Evolutionary conservation across 2,113 vertebrate genomes (phyloP).

Genomic region (Oostethus manadensis): DNA sequence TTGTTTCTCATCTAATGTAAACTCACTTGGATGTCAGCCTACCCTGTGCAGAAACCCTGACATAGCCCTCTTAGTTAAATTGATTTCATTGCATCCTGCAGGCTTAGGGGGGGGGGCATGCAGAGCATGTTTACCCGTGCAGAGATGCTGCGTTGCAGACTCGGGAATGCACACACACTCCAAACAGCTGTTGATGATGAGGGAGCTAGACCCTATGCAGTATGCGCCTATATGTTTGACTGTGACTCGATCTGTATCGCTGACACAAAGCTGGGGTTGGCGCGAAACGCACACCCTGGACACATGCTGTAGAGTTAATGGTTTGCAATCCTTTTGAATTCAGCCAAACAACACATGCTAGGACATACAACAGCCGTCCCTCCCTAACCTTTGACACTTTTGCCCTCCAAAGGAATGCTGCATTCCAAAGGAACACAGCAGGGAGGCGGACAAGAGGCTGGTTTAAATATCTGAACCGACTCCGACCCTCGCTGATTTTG

Average conservation of each 20-base stretch:
- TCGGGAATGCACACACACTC: constrained; percentile 56
- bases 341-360: not conserved
- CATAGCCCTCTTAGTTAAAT: constrained; percentile 32
- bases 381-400: constrained; percentile 30
- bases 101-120: constrained; percentile 10
- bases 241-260: not conserved
- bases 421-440: constrained; percentile 36
- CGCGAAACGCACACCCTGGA: not conserved
- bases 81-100: constrained; percentile 11
- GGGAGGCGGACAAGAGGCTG: constrained; percentile 10
- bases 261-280: not conserved
- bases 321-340: not conserved
- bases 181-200: constrained; percentile 49
- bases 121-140: constrained; percentile 28
- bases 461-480: constrained; percentile 17
- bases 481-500: constrained; percentile 12
- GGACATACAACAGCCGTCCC: not conserved
- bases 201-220: constrained; percentile 9
- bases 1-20: constrained; percentile 36
- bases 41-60: constrained; percentile 25
- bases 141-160: constrained; percentile 35
- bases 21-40: constrained; percentile 11
- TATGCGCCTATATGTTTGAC: constrained; percentile 16
- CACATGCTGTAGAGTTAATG: not conserved
- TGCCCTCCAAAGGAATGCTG: constrained; percentile 31